These are phyloP conservation scores for Rostratula benghalensis DNA, from an alignment of 2,113 vertebrate species.

Conservation along the genomic window DNA sequence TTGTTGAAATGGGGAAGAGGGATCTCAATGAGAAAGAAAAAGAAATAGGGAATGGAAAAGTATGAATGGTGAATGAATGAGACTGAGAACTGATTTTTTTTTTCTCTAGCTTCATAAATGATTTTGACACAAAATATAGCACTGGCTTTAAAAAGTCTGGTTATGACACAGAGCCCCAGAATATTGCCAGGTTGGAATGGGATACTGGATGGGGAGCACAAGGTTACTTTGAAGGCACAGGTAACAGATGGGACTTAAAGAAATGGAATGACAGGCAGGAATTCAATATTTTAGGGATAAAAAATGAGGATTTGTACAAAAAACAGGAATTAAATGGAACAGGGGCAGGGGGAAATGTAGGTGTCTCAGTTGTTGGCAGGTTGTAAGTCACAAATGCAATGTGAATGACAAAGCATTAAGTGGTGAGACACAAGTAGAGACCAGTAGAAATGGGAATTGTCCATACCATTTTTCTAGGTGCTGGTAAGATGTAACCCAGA, in stretches of 20 bases:
- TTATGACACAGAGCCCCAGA: background rate
- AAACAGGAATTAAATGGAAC: background rate
- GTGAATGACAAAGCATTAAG: background rate
- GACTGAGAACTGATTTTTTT: background rate
- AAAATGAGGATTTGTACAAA: background rate
- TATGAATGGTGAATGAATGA: background rate
- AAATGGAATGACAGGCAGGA: background rate
- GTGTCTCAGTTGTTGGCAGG: background rate
- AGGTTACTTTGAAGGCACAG: background rate
- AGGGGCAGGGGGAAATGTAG: background rate
- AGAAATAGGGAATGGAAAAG: background rate
- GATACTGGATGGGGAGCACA: background rate
- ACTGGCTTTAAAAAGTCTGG: background rate
- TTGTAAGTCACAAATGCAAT: background rate
- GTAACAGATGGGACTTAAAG: background rate
- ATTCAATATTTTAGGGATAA: background rate
- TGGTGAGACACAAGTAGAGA: background rate
- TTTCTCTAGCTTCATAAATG: background rate
- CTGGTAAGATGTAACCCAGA: background rate
- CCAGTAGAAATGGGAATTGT: background rate
- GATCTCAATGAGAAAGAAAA: background rate
- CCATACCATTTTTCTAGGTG: background rate
- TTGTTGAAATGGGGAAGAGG: background rate
- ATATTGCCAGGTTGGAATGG: background rate
- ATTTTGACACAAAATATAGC: background rate